Conservation (phyloP, 2,797 vertebrate species). For the Esox lucius region DNA sequence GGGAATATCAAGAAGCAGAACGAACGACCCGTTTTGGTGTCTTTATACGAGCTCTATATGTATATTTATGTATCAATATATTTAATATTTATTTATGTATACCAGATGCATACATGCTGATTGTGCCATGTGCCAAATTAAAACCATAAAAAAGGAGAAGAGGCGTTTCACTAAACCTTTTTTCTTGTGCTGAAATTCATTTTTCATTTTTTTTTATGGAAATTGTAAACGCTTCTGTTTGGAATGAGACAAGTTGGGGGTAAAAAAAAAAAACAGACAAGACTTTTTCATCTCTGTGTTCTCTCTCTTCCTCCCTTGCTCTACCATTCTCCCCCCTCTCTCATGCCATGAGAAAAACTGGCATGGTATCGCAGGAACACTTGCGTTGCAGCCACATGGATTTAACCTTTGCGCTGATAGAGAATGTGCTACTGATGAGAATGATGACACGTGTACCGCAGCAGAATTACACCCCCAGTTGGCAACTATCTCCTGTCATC, state of each 20-base stretch:
- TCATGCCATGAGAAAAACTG: constrained; percentile 65
- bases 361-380: constrained; percentile 61
- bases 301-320: constrained; percentile 20
- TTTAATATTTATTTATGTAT: constrained; percentile 89
- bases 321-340: constrained; percentile 12
- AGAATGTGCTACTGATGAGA: neutral
- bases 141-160: constrained; percentile 79
- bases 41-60: constrained; percentile 83
- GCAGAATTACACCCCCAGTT: neutral
- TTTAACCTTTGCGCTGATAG: constrained; percentile 34
- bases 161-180: constrained; percentile 76
- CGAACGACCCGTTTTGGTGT: constrained; percentile 61
- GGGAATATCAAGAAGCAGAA: constrained; percentile 52
- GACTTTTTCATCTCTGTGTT: neutral
- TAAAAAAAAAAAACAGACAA: constrained; percentile 47
- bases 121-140: constrained; percentile 89
- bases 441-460: neutral
- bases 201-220: constrained; percentile 59
- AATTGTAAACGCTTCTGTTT: constrained; percentile 52
- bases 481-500: neutral
- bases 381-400: constrained; percentile 12
- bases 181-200: constrained; percentile 46
- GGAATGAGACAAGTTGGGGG: constrained; percentile 46
- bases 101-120: constrained; percentile 86
- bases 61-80: constrained; percentile 86